Evolutionary conservation across 2,113 vertebrate genomes (phyloP).

Genomic region (Petromus typicus): DNA sequence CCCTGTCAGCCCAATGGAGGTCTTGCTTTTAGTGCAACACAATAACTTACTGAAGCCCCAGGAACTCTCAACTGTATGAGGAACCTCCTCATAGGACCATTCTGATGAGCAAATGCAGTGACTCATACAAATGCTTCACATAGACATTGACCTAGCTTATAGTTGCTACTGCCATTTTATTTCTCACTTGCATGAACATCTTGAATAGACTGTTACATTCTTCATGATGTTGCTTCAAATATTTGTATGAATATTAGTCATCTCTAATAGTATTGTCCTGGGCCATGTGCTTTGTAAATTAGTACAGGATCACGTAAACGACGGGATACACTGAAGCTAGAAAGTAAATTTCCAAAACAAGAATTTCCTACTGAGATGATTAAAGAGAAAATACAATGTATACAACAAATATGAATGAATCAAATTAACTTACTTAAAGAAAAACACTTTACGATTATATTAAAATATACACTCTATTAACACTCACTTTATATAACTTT

Average conservation of each 20-base stretch:
- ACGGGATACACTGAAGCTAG: neutral
- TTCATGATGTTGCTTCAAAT: constrained; percentile 5
- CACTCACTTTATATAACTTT: neutral
- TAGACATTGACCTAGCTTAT: neutral
- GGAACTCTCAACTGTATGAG: neutral
- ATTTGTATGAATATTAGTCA: neutral
- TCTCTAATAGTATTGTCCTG: neutral
- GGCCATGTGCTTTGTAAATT: neutral
- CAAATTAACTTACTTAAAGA: neutral
- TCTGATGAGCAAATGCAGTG: neutral
- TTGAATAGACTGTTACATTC: constrained; percentile 27
- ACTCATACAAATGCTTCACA: neutral
- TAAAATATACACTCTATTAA: neutral
- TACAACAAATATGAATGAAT: neutral
- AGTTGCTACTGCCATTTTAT: neutral
- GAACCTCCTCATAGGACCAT: neutral
- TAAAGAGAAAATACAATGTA: neutral
- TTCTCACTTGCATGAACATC: neutral
- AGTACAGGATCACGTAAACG: constrained; percentile 10
- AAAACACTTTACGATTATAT: neutral
- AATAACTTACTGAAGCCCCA: neutral
- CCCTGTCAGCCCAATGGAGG: neutral
- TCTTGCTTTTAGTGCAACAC: neutral
- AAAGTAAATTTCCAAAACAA: neutral
- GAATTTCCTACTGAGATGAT: neutral